Conservation (phyloP, 2,797 vertebrate genomes). For the Lagodon rhomboides region DNA sequence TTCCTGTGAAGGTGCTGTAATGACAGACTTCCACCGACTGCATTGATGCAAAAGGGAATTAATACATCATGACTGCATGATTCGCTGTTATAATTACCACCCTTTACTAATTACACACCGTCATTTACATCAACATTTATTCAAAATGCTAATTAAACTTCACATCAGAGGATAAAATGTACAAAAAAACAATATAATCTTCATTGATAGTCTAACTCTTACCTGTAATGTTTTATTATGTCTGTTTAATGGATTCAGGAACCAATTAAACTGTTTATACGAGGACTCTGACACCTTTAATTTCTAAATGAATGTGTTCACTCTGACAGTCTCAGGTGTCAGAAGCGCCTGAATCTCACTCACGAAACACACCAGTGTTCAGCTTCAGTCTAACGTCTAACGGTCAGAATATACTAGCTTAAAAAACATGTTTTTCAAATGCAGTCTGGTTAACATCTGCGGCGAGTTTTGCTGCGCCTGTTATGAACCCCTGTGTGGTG, state of each 20-base stretch:
- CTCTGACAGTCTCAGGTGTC: neutral
- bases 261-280: slow-evolving; percentile 26
- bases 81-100: slow-evolving; percentile 41
- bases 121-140: slow-evolving; percentile 22
- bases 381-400: neutral
- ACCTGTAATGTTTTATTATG: neutral
- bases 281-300: slow-evolving; percentile 5
- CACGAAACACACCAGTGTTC: neutral
- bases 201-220: neutral
- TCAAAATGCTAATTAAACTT: slow-evolving; percentile 42
- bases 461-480: too few species aligned
- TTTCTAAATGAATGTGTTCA: slow-evolving; percentile 4
- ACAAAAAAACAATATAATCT: neutral
- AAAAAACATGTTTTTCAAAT: too few species aligned
- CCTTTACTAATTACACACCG: slow-evolving; percentile 44
- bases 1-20: neutral
- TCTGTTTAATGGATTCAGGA: slow-evolving; percentile 18
- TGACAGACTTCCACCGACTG: neutral
- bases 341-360: neutral
- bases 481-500: too few species aligned
- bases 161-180: neutral
- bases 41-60: slow-evolving; percentile 10
- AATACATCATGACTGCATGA: slow-evolving; percentile 21
- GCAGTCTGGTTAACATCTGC: too few species aligned
- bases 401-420: too few species aligned